Evolutionary conservation across 2,888 invertebrate genomes (phyloP).

Genomic region (Dicycla oo): DNA sequence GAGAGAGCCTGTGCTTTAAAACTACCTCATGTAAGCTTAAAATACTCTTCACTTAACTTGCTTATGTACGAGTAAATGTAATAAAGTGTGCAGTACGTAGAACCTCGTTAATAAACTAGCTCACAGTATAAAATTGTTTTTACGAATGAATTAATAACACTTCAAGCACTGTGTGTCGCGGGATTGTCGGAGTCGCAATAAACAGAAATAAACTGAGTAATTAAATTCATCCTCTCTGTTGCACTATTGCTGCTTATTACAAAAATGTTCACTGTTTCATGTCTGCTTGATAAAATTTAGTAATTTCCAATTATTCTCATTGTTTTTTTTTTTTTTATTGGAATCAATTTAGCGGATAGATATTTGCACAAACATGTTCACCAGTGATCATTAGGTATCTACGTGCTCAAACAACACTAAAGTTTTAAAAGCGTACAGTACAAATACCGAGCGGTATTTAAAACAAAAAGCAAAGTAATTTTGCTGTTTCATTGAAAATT

Average conservation of each 20-base stretch:
- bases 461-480: not conserved
- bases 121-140: constrained; percentile 34
- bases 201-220: constrained; percentile 48
- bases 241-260: constrained; percentile 30
- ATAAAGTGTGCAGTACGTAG: constrained; percentile 22
- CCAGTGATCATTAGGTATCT: no score
- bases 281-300: not conserved
- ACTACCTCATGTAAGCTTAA: not conserved
- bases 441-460: not conserved
- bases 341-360: not conserved
- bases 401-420: not conserved
- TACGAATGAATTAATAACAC: constrained; percentile 41
- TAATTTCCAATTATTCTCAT: not conserved
- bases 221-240: constrained; percentile 51
- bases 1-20: not conserved
- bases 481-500: not conserved
- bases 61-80: constrained; percentile 15
- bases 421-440: not conserved
- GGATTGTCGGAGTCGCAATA: constrained; percentile 27
- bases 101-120: constrained; percentile 30
- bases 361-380: not conserved
- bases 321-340: not conserved
- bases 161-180: constrained; percentile 36
- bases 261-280: constrained; percentile 13
- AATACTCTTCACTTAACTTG: not conserved